Evolutionary conservation across 2,113 vertebrate genomes (phyloP), one percentile per base, ranked within the genome.

Genomic region (Cynoglossus semilaevis): DNA sequence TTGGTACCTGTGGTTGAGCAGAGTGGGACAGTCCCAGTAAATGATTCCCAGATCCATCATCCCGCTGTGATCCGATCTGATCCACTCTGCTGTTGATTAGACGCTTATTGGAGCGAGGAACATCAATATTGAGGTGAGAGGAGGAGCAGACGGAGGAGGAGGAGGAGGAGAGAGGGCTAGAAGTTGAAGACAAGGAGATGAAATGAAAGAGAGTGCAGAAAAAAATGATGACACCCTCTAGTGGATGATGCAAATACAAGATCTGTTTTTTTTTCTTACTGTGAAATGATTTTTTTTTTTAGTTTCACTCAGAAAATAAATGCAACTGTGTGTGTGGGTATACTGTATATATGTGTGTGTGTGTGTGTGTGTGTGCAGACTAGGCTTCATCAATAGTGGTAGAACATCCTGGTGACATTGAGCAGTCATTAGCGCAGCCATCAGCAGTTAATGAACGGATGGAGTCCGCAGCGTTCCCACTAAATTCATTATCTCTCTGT

Each of bases 401-500:
- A 82, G 85, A 88, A 88, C 86, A 90, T 84, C 83, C 85, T 52
- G 83, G 76, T 89, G 90, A 91, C 89, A 91, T 88, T 87, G 89
- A 89, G 85, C 88, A 89, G 87, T 91, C 88, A 85, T 85, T 92
- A 90, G 82, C 58, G 77, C 82, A 85, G 85, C 89, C 87, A 88
- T 91, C 90, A 90, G 87, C 88, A 92, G 85, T 92, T 92, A 90
- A 92, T 92, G 90, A 92, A 92, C 75, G 87, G 87, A 90, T 89
- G 85, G 85, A 91, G 88, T 91, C 87, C 86, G 89, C 85, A 86
- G 88, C 87, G 78, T 88, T 88, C 70, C 83, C 88, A 90, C 87
- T 92, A 90, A 91, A 92, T 91, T 91, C 87, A 92, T 92, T 91
- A 88, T 82, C 56, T 58, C 83, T 88, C 87, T 87, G 82, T 87